Base-by-base conservation (phyloP, 2,888 invertebrate species). In the Adineta ricciae region DNA sequence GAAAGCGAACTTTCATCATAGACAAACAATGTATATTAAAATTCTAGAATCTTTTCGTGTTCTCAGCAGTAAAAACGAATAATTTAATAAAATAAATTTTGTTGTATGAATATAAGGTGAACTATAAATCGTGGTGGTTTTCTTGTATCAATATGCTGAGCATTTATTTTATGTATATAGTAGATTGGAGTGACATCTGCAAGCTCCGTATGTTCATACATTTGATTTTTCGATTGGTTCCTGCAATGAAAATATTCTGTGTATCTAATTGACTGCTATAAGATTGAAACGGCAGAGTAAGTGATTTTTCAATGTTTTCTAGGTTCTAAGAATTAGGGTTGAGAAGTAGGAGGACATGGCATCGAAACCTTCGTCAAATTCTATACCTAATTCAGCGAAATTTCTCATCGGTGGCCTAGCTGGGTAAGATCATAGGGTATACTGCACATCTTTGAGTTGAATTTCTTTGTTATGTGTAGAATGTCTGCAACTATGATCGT, bases 401-500 rank as follows among this genome's bases (percentile, higher is more conserved):
- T 86, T 86, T 86, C 21, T 85, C n/a, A 83, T 86, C 38, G 86
- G 86, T n/a, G 86, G 86, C 38, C 27, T 56, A 41, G 72, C 86
- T 21, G 86, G 86, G 86, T 86, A 49, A 32, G 27, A 27, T 14
- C 9, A 11, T 16, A 64, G 1, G 16, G 19, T 84, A 24, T 27
- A 2, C 38, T 83, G 8, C 5, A 46, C 27, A 16, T 7, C 0
- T 85, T 49, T 46, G n/a, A 83, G 72, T 82, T 19, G 14, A 52
- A 32, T 84, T 41, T 73, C 19, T 50, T 19, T 19, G 11, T 50
- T 19, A 19, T 16, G 14, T 54, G 83, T 90, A 97, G 97, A 86
- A 98, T 98, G 96, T 94, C 93, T 41, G 98, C 97, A 24, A 98
- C 98, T 32, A 93, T 89, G 38, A 90, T 98, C 87, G 98, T 99